Evolutionary conservation across 1,140 invertebrate species (phyloP).

Genomic region (Delia radicum): DNA sequence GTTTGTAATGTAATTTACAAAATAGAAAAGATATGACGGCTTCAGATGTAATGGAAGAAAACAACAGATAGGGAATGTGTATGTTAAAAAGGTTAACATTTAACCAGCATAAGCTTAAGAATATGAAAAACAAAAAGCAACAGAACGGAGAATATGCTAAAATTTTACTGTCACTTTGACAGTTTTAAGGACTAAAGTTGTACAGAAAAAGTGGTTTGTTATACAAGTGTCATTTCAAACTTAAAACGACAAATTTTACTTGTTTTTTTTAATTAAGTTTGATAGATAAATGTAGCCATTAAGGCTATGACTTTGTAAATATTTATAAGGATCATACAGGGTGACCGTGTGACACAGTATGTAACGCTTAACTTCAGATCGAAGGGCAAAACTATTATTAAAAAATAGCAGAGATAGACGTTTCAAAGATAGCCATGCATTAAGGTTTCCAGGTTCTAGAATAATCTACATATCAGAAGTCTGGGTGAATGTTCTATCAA

Average conservation of each 20-base stretch:
- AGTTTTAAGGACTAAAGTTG: conserved; percentile 6
- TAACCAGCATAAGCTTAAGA: not conserved
- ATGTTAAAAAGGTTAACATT: not conserved
- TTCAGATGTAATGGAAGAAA: not conserved
- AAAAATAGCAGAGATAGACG: too few relatives aligned
- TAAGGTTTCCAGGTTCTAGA: too few relatives aligned
- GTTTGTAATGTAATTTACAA: conserved; percentile 19
- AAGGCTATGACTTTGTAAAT: too few relatives aligned
- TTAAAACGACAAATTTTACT: not conserved
- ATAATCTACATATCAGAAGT: too few relatives aligned
- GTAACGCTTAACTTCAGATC: too few relatives aligned
- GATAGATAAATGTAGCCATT: too few relatives aligned
- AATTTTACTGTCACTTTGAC: conserved; percentile 12
- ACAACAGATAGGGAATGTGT: not conserved
- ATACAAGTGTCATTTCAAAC: not conserved
- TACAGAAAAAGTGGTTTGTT: not conserved
- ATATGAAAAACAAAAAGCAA: not conserved
- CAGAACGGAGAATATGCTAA: not conserved
- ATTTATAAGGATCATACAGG: too few relatives aligned
- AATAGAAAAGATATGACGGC: not conserved
- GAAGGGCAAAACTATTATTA: too few relatives aligned
- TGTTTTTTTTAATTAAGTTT: too few relatives aligned
- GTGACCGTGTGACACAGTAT: too few relatives aligned
- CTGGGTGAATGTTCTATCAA: too few relatives aligned
- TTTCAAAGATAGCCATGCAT: too few relatives aligned